These are phyloP conservation scores for Panthera leo DNA, from an alignment of 2,113 vertebrate genomes.

Conservation along the genomic window DNA sequence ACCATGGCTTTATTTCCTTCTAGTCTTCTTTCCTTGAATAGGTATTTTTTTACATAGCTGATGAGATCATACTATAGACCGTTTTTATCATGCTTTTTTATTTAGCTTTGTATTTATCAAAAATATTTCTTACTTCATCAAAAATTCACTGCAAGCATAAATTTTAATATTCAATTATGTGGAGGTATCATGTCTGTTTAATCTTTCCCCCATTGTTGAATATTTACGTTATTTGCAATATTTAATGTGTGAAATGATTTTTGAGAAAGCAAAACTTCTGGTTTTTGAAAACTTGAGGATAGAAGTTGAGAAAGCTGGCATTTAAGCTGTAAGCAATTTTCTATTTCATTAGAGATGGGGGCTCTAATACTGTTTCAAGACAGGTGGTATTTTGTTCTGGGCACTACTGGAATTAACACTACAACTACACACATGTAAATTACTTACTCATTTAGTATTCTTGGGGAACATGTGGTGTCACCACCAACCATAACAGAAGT, in stretches of 20 bases:
- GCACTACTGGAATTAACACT: not conserved
- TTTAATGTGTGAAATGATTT: not conserved
- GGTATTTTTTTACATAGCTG: not conserved
- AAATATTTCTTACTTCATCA: slow-evolving; percentile 10
- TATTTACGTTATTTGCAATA: not conserved
- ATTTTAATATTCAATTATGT: not conserved
- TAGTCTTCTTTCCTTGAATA: not conserved
- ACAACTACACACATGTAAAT: not conserved
- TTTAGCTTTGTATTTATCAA: slow-evolving; percentile 16
- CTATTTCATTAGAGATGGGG: not conserved
- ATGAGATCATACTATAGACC: not conserved
- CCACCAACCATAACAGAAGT: not conserved
- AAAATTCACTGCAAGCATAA: slow-evolving; percentile 11
- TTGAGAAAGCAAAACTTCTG: not conserved
- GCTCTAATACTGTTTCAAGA: not conserved
- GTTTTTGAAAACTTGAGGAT: slow-evolving; percentile 29
- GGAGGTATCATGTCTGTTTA: not conserved
- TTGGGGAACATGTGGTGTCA: not conserved
- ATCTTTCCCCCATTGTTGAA: not conserved
- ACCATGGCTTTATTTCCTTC: not conserved
- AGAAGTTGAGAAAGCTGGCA: not conserved
- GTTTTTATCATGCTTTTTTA: not conserved
- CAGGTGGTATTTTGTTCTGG: not conserved
- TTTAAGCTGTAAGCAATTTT: not conserved
- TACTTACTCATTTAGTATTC: not conserved